Evolutionary conservation across 2,888 invertebrate species (phyloP).

Genomic region (Nephrotoma flavescens): DNA sequence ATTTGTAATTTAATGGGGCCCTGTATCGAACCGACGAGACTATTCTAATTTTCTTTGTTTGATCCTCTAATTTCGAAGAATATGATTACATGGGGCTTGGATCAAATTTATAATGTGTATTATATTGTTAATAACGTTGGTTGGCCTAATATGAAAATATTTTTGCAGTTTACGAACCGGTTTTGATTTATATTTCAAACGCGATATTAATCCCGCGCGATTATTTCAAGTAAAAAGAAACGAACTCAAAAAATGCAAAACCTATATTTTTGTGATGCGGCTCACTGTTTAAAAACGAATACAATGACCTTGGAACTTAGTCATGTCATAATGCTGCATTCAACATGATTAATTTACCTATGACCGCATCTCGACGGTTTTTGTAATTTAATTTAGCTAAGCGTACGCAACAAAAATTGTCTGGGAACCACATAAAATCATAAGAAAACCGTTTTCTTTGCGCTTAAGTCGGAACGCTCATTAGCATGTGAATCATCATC

Average conservation of each 20-base stretch:
- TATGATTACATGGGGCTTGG: not conserved
- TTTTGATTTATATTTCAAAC: not conserved
- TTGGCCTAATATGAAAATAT: not conserved
- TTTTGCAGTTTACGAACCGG: not conserved
- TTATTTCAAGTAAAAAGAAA: not conserved
- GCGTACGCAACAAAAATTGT: not conserved
- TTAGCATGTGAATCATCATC: not conserved
- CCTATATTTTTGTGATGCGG: not conserved
- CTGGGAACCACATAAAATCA: not conserved
- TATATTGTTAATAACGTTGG: not conserved
- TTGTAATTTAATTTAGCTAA: not conserved
- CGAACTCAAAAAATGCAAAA: not conserved
- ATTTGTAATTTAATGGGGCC: not conserved
- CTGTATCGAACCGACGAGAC: not conserved
- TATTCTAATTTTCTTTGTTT: not conserved
- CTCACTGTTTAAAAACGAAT: not conserved
- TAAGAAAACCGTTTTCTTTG: not conserved
- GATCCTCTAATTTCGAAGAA: not conserved
- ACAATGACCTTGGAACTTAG: not conserved
- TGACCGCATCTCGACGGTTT: not conserved
- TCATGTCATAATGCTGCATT: not conserved
- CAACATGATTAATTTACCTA: not conserved
- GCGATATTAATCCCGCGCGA: not conserved
- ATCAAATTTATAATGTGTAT: not conserved
- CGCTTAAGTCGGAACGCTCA: not conserved